These are phyloP conservation scores for Syrrhaptes paradoxus DNA, from an alignment of 2,113 vertebrate genomes.

Conservation along the genomic window DNA sequence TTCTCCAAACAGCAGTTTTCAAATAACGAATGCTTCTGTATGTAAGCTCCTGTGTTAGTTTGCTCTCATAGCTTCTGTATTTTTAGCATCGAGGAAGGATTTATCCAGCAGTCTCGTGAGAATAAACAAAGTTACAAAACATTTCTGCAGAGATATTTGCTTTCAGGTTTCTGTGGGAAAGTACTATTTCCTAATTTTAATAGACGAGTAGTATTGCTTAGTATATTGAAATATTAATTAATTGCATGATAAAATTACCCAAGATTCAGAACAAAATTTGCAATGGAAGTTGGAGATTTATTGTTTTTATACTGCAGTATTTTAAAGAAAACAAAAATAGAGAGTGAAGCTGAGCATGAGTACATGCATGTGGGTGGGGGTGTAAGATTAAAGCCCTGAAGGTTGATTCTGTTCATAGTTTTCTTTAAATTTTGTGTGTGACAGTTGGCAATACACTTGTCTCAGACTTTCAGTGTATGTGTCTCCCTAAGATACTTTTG, in stretches of 20 bases:
- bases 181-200: background rate
- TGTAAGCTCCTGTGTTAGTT: background rate
- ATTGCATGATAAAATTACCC: background rate
- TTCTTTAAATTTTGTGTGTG: background rate
- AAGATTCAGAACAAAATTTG: background rate
- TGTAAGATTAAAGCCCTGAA: background rate
- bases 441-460: background rate
- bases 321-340: background rate
- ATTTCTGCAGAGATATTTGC: background rate
- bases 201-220: background rate
- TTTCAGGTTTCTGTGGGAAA: background rate
- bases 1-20: background rate
- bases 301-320: background rate
- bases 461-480: accelerated
- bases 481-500: background rate
- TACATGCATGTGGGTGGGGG: background rate
- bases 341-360: background rate
- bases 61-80: background rate
- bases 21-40: background rate
- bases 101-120: background rate
- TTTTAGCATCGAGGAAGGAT: background rate
- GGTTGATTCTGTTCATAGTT: background rate
- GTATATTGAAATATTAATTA: background rate
- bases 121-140: background rate
- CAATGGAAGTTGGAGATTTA: background rate